Evolutionary conservation across 2,113 vertebrate species (phyloP), one percentile per base, ranked within the genome.

Genomic region (Halichoerus grypus): DNA sequence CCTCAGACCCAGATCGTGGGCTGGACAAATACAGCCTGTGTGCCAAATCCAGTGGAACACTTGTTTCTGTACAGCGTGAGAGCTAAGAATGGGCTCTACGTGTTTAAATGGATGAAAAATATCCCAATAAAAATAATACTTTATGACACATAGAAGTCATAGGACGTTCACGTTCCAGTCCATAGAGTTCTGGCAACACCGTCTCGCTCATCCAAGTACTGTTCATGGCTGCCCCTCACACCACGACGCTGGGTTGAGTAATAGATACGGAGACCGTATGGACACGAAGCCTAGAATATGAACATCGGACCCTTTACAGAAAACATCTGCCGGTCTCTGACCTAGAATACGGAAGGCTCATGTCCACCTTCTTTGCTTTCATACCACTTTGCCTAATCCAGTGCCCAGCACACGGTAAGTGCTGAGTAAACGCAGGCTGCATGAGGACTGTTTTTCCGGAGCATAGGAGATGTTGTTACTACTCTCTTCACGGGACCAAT

Each of bases 231-330:
- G 21, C 15, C 26, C 26, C 9, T 39, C 65, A n/a, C 7, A 3
- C 19, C 11, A 28, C 36, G 16, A 51, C 22, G 15, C 65, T 53
- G 71, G 31, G 33, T 0, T 14, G 22, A 72, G 7, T 22, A 12
- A 67, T 0, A 55, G 14, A 15, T 16, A 31, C 12, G 21, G 42
- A 42, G 22, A 10, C 6, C 6, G 1, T 0, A 1, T 7, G 14
- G 26, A 18, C 77, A 49, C 51, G 33, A 13, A 28, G 8, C 33
- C 24, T 63, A 22, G 13, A 39, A 7, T 4, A 18, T 1, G 57
- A n/a, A 28, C 63, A 14, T 49, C n/a, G 7, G 51, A n/a, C 21
- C 79, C 51, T 42, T 24, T 31, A 26, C 36, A 59, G 51, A 49
- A 7, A 4, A 36, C 57, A 31, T 7, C 55, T 61, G 28, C 19